Conservation (phyloP, 2,797 vertebrate species). For the Streptopelia turtur region DNA sequence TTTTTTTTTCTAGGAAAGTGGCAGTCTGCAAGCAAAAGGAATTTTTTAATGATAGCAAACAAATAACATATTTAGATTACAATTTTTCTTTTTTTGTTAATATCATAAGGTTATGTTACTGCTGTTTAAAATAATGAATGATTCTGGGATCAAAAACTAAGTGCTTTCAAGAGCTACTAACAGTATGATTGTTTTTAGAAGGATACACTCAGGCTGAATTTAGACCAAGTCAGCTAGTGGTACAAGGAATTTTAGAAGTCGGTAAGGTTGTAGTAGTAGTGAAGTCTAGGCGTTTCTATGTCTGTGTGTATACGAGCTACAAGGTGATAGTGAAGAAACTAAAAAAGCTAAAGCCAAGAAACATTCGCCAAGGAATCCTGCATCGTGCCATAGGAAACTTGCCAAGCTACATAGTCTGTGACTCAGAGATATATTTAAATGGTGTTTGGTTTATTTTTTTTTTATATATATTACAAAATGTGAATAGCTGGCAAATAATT, state of each 20-base stretch:
- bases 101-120: not conserved
- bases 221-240: not conserved
- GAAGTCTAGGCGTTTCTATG: not conserved
- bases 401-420: slow-evolving; percentile 38
- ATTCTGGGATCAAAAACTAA: not conserved
- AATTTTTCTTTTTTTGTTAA: not conserved
- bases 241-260: not conserved
- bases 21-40: not conserved
- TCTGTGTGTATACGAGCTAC: not conserved
- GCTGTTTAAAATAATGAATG: slow-evolving; percentile 22
- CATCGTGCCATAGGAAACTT: not conserved
- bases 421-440: slow-evolving; percentile 45
- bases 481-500: slow-evolving; percentile 30
- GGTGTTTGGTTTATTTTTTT: not conserved
- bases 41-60: not conserved
- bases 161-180: slow-evolving; percentile 4
- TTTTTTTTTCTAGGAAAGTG: not conserved
- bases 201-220: not conserved
- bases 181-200: slow-evolving; percentile 6
- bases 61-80: not conserved
- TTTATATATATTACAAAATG: slow-evolving; percentile 31
- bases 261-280: not conserved
- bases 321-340: slow-evolving; percentile 29
- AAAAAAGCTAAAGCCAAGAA: slow-evolving; percentile 21
- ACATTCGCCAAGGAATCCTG: slow-evolving; percentile 34